Conservation (phyloP, 1,140 invertebrate species). For the Oncopodura yosiiana region DNA sequence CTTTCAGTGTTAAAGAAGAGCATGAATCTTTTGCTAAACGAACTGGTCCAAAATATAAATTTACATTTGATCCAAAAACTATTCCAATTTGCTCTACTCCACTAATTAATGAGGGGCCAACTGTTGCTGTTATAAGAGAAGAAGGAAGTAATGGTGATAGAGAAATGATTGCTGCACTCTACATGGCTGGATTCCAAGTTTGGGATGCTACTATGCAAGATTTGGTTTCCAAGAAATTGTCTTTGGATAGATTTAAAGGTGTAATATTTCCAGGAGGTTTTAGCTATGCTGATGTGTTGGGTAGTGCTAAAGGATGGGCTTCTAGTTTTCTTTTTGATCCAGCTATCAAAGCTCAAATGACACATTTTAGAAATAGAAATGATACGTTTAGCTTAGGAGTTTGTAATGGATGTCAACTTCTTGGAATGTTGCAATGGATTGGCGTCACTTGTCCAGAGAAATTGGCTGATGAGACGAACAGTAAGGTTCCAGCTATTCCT, state of each 20-base stretch:
- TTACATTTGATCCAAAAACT: constrained; percentile 59
- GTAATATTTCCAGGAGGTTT: constrained; percentile 94
- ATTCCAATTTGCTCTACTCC: constrained; percentile 11
- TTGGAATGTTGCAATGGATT: constrained; percentile 76
- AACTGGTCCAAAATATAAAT: constrained; percentile 50
- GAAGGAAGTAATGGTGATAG: constrained; percentile 95
- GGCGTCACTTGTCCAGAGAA: constrained; percentile 39
- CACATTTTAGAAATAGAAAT: constrained; percentile 55
- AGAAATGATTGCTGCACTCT: constrained; percentile 92
- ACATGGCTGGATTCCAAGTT: constrained; percentile 81
- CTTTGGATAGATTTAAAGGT: constrained; percentile 71
- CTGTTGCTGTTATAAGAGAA: constrained; percentile 84
- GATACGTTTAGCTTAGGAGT: constrained; percentile 93
- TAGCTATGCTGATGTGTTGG: constrained; percentile 92
- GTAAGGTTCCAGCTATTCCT: constrained; percentile 40
- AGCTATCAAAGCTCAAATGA: constrained; percentile 57
- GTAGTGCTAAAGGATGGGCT: constrained; percentile 96
- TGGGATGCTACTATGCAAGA: constrained; percentile 90
- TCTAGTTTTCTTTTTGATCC: constrained; percentile 70
- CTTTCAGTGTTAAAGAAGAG: constrained; percentile 67
- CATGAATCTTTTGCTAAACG: constrained; percentile 50
- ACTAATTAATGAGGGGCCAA: constrained; percentile 40
- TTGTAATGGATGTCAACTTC: constrained; percentile 94
- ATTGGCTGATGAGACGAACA: constrained; percentile 10
- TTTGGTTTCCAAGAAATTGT: constrained; percentile 56